Percentiles rank a stretch among this genome's conserved stretches.
Evolutionary conservation across 1,140 invertebrate genomes (phyloP).

Genomic region (Drosophila guanche): DNA sequence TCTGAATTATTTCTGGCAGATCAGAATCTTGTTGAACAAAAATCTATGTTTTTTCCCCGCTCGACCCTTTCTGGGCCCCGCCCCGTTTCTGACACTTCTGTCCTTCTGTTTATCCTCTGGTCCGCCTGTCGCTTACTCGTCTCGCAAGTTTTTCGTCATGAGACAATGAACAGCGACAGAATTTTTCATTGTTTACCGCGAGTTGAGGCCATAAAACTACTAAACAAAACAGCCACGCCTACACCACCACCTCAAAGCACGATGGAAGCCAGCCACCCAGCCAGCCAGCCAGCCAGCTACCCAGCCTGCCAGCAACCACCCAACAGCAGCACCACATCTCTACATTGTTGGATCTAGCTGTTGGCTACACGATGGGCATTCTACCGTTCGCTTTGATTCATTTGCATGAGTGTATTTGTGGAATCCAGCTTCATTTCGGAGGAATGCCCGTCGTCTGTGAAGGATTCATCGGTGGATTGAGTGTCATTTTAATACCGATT

Average conservation of each 20-base stretch:
- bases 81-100: neutral
- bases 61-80: neutral
- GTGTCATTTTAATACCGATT: too few relatives aligned
- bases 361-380: too few relatives aligned
- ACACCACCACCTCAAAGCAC: slow-evolving; percentile 1
- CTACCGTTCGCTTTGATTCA: too few relatives aligned
- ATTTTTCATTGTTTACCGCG: slow-evolving; percentile 70
- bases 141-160: slow-evolving; percentile 55
- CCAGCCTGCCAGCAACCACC: slow-evolving; percentile 6
- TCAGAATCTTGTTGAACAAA: too few relatives aligned
- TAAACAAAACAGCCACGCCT: slow-evolving; percentile 71
- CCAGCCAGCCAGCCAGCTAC: slow-evolving; percentile 13
- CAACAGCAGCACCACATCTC: too few relatives aligned
- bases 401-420: too few relatives aligned
- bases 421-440: too few relatives aligned
- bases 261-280: neutral
- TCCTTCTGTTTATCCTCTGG: neutral
- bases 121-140: neutral
- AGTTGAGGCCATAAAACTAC: slow-evolving; percentile 77
- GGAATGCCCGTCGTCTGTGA: too few relatives aligned
- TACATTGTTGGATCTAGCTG: too few relatives aligned
- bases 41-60: slow-evolving; percentile 6
- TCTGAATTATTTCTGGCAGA: too few relatives aligned
- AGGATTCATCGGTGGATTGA: too few relatives aligned
- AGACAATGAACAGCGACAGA: slow-evolving; percentile 74